Evolutionary conservation across 2,113 vertebrate species (phyloP).

Genomic region (Anser cygnoides): DNA sequence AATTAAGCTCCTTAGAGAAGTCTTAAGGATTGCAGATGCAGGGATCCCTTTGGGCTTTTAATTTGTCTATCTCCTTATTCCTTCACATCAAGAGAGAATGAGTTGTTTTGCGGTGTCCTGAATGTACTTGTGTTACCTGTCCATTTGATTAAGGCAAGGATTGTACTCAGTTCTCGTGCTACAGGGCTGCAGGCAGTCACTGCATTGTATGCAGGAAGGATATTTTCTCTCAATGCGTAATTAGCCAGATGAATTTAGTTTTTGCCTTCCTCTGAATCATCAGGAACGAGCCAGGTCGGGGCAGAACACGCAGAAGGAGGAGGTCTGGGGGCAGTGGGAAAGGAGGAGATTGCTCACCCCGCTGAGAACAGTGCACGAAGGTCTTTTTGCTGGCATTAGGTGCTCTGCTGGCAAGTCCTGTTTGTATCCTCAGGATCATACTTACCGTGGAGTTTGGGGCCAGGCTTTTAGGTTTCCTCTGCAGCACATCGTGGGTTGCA

Average conservation of each 20-base stretch:
- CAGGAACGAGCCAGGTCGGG: not conserved
- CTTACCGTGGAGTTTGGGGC: not conserved
- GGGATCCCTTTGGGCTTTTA: not conserved
- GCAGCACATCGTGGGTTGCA: not conserved
- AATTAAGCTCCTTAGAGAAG: not conserved
- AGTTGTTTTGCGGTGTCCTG: not conserved
- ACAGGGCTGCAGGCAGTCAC: not conserved
- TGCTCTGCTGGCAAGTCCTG: not conserved
- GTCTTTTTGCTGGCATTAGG: not conserved
- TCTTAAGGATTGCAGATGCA: not conserved
- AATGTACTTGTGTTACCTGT: not conserved
- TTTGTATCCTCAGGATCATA: not conserved
- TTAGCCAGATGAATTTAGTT: not conserved
- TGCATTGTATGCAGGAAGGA: not conserved
- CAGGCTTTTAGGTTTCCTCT: not conserved
- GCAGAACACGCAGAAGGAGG: not conserved
- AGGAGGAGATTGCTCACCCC: not conserved
- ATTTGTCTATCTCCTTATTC: not conserved
- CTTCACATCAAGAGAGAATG: not conserved
- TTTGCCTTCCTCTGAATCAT: not conserved
- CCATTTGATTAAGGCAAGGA: not conserved
- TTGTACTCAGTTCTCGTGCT: accelerated
- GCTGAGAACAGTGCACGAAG: not conserved
- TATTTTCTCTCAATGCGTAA: not conserved
- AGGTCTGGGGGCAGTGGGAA: not conserved